Percentiles rank a stretch among this genome's conserved stretches.
Evolutionary conservation across 1,140 invertebrate species (phyloP).

Genomic region (Sitobion miscanthi): DNA sequence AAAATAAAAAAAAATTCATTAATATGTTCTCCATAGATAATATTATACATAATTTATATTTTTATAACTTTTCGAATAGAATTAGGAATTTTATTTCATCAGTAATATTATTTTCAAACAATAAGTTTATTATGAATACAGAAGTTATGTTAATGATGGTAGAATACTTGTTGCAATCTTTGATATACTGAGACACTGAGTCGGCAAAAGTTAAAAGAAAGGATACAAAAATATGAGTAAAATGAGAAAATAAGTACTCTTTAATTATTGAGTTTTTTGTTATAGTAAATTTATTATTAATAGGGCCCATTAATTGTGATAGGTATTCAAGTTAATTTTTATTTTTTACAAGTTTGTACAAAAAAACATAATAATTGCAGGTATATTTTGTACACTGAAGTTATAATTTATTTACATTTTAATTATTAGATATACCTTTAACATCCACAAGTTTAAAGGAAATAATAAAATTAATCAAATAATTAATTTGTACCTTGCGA

Average conservation of each 20-base stretch:
- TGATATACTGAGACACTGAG: neutral
- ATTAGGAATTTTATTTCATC: neutral
- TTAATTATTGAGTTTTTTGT: neutral
- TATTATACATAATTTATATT: neutral
- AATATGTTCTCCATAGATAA: neutral
- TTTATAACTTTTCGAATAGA: neutral
- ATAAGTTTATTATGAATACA: neutral
- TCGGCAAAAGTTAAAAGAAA: neutral
- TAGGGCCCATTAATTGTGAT: neutral
- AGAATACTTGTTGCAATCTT: neutral
- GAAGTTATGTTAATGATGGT: neutral
- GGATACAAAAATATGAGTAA: neutral
- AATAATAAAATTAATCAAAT: neutral
- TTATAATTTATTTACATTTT: neutral
- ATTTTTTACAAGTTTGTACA: neutral
- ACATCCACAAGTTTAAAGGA: neutral
- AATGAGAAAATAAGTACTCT: neutral
- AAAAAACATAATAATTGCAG: neutral
- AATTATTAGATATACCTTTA: neutral
- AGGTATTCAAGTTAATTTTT: neutral
- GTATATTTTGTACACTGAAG: neutral
- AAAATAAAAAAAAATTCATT: neutral
- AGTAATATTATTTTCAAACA: neutral
- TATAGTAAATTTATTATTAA: neutral
- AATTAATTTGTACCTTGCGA: neutral